These are phyloP conservation scores for Copsychus sechellarum DNA, from an alignment of 2,113 vertebrate genomes.

Conservation along the genomic window DNA sequence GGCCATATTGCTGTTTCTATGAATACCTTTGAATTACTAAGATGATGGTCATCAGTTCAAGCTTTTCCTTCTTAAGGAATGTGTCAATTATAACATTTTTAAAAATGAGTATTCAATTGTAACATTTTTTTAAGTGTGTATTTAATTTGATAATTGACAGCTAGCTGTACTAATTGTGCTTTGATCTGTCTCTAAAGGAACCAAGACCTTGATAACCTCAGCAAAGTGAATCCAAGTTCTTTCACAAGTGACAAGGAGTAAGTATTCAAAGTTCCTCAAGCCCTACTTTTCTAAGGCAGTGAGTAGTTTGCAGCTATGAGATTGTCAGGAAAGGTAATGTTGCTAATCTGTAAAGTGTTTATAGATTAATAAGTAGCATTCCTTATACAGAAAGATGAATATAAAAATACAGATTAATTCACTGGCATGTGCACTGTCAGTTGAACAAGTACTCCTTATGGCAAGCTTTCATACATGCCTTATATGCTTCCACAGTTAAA, in stretches of 20 bases:
- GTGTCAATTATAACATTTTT: not conserved
- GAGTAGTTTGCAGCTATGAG: not conserved
- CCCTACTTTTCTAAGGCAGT: not conserved
- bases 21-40: not conserved
- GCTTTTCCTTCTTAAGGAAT: not conserved
- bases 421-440: not conserved
- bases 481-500: not conserved
- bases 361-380: not conserved
- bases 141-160: not conserved
- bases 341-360: not conserved
- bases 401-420: not conserved
- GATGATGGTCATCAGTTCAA: not conserved
- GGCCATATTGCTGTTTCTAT: not conserved
- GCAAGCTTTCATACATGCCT: not conserved
- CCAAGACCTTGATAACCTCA: not conserved
- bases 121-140: not conserved
- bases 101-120: not conserved
- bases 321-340: not conserved
- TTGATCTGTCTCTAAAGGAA: slow-evolving; percentile 24
- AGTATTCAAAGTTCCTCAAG: slow-evolving; percentile 5
- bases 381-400: not conserved
- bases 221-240: slow-evolving; percentile 10
- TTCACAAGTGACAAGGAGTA: not conserved
- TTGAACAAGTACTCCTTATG: not conserved
- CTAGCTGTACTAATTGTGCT: not conserved